Evolutionary conservation across 2,113 vertebrate genomes (phyloP), one percentile per base, ranked within the genome.

Genomic region (Ceuthmochares aereus): DNA sequence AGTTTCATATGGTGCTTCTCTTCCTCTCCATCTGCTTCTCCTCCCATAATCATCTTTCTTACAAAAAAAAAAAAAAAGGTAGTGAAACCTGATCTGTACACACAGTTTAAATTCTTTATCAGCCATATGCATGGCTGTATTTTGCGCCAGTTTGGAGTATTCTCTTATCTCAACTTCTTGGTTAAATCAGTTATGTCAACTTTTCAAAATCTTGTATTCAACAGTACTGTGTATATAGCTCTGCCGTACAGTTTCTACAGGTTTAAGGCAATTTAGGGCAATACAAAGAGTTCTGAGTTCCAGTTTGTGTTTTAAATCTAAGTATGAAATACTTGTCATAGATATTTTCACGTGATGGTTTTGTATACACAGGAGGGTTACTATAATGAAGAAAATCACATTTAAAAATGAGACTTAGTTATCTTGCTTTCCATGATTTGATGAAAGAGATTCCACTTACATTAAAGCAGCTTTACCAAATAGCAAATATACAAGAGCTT

Each of bases 1-100:
- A 92, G 93, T 73, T 95, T 97, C 94, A 91, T 95, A 95, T 93
- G 94, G 89, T 94, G 60, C 73, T 92, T 91, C 73, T 95, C 69
- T 95, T 87, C 55, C 37, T 95, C 25, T 23, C 94, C 84, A 91
- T 96, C 94, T 97, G 96, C 37, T 73, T 87, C 77, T 56, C 37
- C 86, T 51, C 22, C 27, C 55, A 52, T 84, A 90, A 45, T 18
- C 32, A 67, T 77, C 34, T 66, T 69, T 58, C 76, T 70, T 40
- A 2, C 14, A 68, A 36, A 66, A 37, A 37, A 16, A 34, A 81
- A 32, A 77, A 34, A 62, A 73, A 72, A 25, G 63, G 42, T 70
- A 60, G 10, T 82, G 74, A 86, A 90, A 93, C 52, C 49, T 87
- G 29, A n/a, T 81, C 80, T 95, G 26, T 74, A 59, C 37, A 62